Evolutionary conservation across 2,113 vertebrate genomes (phyloP).

Genomic region (Rana temporaria): DNA sequence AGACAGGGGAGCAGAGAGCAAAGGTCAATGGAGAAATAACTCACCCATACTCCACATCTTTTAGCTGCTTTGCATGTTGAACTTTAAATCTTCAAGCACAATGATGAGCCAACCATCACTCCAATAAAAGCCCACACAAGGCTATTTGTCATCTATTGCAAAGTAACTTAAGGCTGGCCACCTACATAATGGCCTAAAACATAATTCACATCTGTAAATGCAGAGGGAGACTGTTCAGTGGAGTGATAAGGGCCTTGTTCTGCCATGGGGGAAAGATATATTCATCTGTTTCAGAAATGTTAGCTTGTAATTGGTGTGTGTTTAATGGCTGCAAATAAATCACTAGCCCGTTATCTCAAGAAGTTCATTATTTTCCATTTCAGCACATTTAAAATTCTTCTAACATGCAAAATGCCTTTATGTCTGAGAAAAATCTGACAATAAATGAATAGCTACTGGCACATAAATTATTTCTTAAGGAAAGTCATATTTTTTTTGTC

Average conservation of each 20-base stretch:
- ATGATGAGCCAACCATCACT: conserved; percentile 45
- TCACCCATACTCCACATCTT: conserved; percentile 26
- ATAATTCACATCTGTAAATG: conserved; percentile 36
- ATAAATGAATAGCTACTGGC: too few species aligned
- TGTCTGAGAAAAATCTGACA: too few species aligned
- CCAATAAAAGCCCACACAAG: conserved; percentile 49
- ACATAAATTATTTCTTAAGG: too few species aligned
- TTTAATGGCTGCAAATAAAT: conserved; percentile 32
- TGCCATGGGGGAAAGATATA: neutral
- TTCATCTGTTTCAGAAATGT: neutral
- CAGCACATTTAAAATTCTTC: too few species aligned
- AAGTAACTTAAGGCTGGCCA: conserved; percentile 1
- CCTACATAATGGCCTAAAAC: conserved; percentile 38
- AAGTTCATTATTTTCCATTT: neutral
- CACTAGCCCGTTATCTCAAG: neutral
- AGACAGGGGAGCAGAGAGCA: conserved; percentile 38
- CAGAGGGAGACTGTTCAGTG: neutral
- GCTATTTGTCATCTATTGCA: conserved; percentile 41
- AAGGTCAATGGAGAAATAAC: conserved; percentile 49
- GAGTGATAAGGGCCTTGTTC: neutral
- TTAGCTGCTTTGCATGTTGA: conserved; percentile 43
- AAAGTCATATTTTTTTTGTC: too few species aligned
- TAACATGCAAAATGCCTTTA: too few species aligned
- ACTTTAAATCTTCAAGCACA: conserved; percentile 35
- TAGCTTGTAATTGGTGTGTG: conserved; percentile 23